Evolutionary conservation across 1,140 invertebrate species (phyloP).

Genomic region (Frieseomelitta varia): DNA sequence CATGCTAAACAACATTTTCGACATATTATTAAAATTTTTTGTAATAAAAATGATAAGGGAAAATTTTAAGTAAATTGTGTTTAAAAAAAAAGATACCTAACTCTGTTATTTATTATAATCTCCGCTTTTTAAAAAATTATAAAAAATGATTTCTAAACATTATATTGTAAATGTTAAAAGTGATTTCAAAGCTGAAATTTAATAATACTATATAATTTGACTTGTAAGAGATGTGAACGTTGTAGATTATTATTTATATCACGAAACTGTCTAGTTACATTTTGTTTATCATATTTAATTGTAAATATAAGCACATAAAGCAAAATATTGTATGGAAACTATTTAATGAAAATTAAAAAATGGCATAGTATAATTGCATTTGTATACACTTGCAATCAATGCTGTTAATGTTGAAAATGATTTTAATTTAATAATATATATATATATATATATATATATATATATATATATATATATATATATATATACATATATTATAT

Average conservation of each 20-base stretch:
- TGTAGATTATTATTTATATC: constrained; percentile 26
- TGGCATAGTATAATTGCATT: constrained; percentile 16
- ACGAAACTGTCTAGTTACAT: not conserved
- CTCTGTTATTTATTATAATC: not conserved
- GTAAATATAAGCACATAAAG: constrained; percentile 19
- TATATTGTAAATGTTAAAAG: not conserved
- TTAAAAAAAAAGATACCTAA: not conserved
- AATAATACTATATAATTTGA: not conserved
- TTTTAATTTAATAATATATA: constrained; percentile 23
- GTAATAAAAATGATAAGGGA: not conserved
- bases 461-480: constrained; percentile 32
- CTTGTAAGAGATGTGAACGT: not conserved
- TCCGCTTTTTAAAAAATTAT: not conserved
- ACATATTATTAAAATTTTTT: not conserved
- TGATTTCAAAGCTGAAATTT: not conserved
- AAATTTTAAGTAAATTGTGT: not conserved
- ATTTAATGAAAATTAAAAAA: constrained; percentile 34
- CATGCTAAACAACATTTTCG: not conserved
- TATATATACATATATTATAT: too few species aligned
- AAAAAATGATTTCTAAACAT: not conserved
- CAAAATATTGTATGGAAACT: constrained; percentile 16
- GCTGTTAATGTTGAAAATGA: constrained; percentile 23
- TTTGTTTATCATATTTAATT: constrained; percentile 33
- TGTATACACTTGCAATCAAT: constrained; percentile 29
- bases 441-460: constrained; percentile 38